Percentiles rank a stretch among this genome's conserved stretches.
phyloP scores from a whole-genome alignment of 2,113 vertebrate genomes.

The Syrmaticus mikado region DNA sequence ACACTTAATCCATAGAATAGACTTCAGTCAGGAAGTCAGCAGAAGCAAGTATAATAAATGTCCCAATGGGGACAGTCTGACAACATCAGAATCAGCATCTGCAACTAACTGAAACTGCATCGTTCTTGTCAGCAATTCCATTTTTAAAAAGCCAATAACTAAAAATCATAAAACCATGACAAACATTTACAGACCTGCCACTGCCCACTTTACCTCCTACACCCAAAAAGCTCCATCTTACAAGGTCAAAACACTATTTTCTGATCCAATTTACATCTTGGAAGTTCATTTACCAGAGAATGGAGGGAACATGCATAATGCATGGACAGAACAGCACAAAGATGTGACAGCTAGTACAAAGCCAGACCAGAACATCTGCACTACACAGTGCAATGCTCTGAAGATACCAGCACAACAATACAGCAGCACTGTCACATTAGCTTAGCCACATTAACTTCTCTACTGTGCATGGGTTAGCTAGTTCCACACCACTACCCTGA shows the following conservation, averaged over 20 bases:
- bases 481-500: background rate
- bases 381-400: background rate
- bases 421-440: background rate
- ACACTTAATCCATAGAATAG: background rate
- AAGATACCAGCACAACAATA: background rate
- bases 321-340: background rate
- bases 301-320: fast-evolving
- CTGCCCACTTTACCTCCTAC: background rate
- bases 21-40: background rate
- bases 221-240: background rate
- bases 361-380: background rate
- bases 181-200: background rate
- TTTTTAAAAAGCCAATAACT: background rate
- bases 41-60: background rate
- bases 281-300: background rate
- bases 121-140: background rate
- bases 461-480: fast-evolving
- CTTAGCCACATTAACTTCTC: background rate
- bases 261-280: background rate
- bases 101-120: background rate
- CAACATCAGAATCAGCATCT: background rate
- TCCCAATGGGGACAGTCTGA: background rate
- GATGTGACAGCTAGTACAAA: background rate
- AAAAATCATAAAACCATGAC: no score
- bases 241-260: background rate